Conservation (phyloP, 2,888 invertebrate genomes). For the Lingula anatina region DNA sequence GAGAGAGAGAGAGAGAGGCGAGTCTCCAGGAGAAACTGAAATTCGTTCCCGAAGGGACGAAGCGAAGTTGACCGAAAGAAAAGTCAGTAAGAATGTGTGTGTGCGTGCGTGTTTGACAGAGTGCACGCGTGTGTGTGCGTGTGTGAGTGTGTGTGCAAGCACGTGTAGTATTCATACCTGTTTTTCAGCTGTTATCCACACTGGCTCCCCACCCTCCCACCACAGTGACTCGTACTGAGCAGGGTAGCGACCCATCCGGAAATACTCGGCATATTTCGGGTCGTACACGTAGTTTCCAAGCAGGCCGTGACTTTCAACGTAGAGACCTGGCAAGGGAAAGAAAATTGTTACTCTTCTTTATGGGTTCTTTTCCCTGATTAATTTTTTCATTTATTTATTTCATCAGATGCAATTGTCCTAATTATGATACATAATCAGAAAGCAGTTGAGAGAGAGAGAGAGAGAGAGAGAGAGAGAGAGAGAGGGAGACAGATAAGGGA, state of each 20-base stretch:
- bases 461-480: background rate
- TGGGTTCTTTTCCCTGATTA: background rate
- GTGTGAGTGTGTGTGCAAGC: background rate
- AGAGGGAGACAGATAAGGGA: background rate
- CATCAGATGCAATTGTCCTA: background rate
- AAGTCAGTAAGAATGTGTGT: background rate
- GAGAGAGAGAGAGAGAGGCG: too few species aligned
- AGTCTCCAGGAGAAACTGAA: too few species aligned
- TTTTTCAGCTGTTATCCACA: background rate
- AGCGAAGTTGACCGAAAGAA: too few species aligned
- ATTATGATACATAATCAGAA: background rate
- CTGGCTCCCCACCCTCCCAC: background rate
- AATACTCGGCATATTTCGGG: too few species aligned
- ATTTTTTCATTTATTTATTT: background rate
- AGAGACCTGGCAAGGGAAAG: too few species aligned
- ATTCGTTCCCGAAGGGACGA: too few species aligned
- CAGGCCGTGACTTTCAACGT: too few species aligned
- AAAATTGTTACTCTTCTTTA: too few species aligned
- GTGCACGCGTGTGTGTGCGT: background rate
- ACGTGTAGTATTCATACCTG: too few species aligned
- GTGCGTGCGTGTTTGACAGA: background rate
- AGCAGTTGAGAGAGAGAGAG: background rate
- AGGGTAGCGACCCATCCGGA: background rate
- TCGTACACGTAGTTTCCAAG: too few species aligned
- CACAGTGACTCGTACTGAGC: background rate